phyloP scores from a whole-genome alignment of 1,140 invertebrate species.

The Leucophenga varia region DNA sequence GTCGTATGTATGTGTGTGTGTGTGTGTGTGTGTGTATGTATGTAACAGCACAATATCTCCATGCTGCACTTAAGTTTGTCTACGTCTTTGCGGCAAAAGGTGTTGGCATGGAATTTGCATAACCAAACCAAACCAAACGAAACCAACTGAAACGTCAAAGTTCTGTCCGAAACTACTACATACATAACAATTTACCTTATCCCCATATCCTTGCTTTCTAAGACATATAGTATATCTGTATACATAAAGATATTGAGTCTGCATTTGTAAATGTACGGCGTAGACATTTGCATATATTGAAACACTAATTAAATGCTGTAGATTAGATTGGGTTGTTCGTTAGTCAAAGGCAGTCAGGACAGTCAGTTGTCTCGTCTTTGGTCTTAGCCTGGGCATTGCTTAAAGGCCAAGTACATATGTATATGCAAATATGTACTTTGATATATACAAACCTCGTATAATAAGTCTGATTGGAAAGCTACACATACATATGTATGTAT shows the following conservation, averaged over 20 bases:
- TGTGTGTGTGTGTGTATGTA: constrained; percentile 11
- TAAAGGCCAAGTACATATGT: no score
- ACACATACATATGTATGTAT: neutral
- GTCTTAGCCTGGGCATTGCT: no score
- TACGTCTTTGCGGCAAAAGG: constrained; percentile 35
- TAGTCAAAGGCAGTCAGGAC: no score
- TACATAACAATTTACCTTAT: no score
- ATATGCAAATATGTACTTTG: neutral
- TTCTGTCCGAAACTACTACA: no score
- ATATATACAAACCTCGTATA: neutral
- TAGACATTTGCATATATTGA: constrained; percentile 54
- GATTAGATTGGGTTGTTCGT: no score
- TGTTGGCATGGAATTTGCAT: constrained; percentile 56
- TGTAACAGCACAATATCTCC: constrained; percentile 6
- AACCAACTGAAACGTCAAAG: constrained; percentile 40
- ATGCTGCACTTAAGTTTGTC: neutral
- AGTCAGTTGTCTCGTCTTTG: no score
- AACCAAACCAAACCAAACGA: constrained; percentile 21
- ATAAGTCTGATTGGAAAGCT: neutral
- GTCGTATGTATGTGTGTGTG: no score
- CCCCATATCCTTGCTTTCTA: constrained; percentile 1
- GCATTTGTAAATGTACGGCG: constrained; percentile 16
- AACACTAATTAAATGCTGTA: no score
- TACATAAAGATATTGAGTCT: neutral
- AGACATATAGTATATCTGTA: constrained; percentile 5